Evolutionary conservation across 35 echinoderm and acorn worm genomes (phyloP), one percentile per base, ranked within the genome.

Genomic region (Heliocidaris tuberculata): DNA sequence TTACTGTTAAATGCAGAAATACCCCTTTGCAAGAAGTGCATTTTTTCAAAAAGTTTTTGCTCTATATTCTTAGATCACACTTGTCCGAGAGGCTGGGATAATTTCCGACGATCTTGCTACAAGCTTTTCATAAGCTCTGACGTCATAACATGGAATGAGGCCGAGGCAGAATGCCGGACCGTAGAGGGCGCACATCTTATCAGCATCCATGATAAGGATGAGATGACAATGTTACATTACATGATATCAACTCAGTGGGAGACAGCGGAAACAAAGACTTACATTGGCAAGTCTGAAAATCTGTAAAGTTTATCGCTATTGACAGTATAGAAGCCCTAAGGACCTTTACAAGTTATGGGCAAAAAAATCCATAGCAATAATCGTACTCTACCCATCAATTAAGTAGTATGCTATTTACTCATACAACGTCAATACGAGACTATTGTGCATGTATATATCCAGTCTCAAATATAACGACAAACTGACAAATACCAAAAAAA

Each of bases 211-310:
- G 91, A 93, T 59, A 59, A 31, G 13, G 50, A 93, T 59, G 91
- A 93, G 21, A 59, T 93, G 47, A 93, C 91, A 29, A 48, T 93
- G 31, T 31, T 93, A 13, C 50, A 93, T 54, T 93, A 93, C 50
- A 49, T 93, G 91, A 93, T 93, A 52, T 93, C 91, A 49, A 30
- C 47, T 13, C 91, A 93, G 48, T 93, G 91, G 91, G 21, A 93
- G 31, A 30, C 47, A 6, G 8, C 48, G 4, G 91, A 24, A 13
- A 93, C 21, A 49, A 52, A 93, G 29, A 93, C 91, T 11, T 93
- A 93, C 47, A 93, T 93, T 27, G 91, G 91, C 27, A 59, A 93
- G 91, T 93, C 13, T 6, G 65, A 19, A 4, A 27, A 11, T 56
- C 8, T 56, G 10, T 2, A 56, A 52, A 52, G 52, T 56, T 56